phyloP scores from a whole-genome alignment of 2,797 vertebrate genomes.

The Enteromius unitaeniatus region DNA sequence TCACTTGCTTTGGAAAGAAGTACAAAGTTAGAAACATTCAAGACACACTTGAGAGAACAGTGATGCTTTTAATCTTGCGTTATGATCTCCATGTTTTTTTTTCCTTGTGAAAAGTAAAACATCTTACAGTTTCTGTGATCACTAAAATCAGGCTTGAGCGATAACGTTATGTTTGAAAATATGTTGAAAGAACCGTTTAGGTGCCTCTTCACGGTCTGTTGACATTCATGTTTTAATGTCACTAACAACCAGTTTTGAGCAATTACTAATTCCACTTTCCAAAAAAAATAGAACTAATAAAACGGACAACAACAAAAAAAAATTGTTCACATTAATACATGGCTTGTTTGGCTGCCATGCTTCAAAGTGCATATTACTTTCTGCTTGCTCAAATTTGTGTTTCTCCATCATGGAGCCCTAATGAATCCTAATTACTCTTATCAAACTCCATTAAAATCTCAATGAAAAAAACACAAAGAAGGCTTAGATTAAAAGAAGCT shows the following conservation, averaged over 20 bases:
- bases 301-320: conserved; percentile 19
- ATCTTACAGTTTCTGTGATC: not conserved
- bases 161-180: not conserved
- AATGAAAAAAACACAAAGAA: conserved; percentile 29
- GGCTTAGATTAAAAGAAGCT: conserved; percentile 39
- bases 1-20: not conserved
- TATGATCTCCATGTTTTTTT: not conserved
- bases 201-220: not conserved
- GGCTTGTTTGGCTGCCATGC: not conserved
- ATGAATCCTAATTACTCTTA: conserved; percentile 51
- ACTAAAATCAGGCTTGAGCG: not conserved
- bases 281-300: conserved; percentile 23
- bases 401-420: conserved; percentile 10
- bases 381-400: conserved; percentile 14
- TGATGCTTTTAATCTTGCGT: not conserved
- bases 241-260: conserved; percentile 8
- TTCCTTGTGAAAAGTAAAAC: not conserved
- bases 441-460: conserved; percentile 49
- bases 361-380: conserved; percentile 10
- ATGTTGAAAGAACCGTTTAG: not conserved
- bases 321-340: conserved; percentile 11
- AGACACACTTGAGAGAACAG: conserved; percentile 12
- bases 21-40: not conserved
- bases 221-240: conserved; percentile 27
- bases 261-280: conserved; percentile 12